These are phyloP conservation scores for Cryptocephalus moraei DNA, from an alignment of 2,888 invertebrate species.

Conservation along the genomic window DNA sequence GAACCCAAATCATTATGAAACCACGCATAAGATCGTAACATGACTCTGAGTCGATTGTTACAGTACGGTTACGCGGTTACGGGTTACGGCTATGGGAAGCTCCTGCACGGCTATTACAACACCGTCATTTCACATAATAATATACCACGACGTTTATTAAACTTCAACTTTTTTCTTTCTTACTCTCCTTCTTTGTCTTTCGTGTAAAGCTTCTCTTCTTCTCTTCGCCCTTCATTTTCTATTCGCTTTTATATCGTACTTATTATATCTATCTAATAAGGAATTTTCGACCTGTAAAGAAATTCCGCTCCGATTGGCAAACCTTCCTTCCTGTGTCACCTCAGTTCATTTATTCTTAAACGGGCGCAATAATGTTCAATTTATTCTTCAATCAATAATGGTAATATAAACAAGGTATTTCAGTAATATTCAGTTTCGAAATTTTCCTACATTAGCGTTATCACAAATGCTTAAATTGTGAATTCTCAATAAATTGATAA, in stretches of 20 bases:
- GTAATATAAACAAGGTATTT: too few species aligned
- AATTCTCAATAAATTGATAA: too few species aligned
- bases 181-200: background rate
- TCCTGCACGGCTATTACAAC: slow-evolving; percentile 18
- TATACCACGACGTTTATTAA: slow-evolving; percentile 15
- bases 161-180: slow-evolving; percentile 2
- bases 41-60: slow-evolving; percentile 17
- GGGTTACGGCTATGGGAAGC: slow-evolving; percentile 2
- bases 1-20: slow-evolving; percentile 34
- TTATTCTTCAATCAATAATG: too few species aligned
- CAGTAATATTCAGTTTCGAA: too few species aligned
- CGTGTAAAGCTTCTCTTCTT: background rate
- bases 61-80: slow-evolving; percentile 3
- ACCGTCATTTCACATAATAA: slow-evolving; percentile 20
- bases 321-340: too few species aligned
- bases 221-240: background rate
- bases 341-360: too few species aligned
- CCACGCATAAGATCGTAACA: slow-evolving; percentile 27
- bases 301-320: too few species aligned
- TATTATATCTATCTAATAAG: too few species aligned
- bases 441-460: too few species aligned
- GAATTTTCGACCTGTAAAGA: too few species aligned
- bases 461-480: too few species aligned
- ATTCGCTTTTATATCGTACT: background rate
- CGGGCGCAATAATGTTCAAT: too few species aligned